Evolutionary conservation across 2,797 vertebrate genomes (phyloP).

Genomic region (Notolabrus celidotus): DNA sequence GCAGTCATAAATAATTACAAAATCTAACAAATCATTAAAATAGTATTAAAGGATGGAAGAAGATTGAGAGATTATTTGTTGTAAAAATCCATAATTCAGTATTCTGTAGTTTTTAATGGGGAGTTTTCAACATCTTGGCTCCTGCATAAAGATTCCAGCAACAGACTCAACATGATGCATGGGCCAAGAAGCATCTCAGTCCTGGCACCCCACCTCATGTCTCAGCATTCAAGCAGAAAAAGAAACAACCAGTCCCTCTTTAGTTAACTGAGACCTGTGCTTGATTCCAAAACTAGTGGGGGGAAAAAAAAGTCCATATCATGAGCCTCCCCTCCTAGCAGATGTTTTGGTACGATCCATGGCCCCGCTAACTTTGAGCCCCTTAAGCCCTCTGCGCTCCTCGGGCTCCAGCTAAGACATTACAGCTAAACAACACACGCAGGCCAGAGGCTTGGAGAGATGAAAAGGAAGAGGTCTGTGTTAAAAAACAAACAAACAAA

Average conservation of each 20-base stretch:
- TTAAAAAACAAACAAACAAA: conserved; percentile 45
- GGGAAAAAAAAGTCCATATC: conserved; percentile 35
- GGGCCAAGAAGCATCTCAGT: conserved; percentile 16
- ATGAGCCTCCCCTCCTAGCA: conserved; percentile 25
- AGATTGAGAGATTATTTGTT: conserved; percentile 23
- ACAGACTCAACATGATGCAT: neutral
- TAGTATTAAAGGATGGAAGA: conserved; percentile 21
- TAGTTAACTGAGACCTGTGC: conserved; percentile 20
- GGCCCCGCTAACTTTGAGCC: conserved; percentile 58
- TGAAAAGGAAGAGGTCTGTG: conserved; percentile 38
- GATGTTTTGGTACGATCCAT: conserved; percentile 53
- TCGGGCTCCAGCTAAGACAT: conserved; percentile 56
- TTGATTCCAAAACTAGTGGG: conserved; percentile 40
- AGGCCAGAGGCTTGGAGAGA: conserved; percentile 46
- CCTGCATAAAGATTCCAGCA: conserved; percentile 18
- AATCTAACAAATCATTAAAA: conserved; percentile 48
- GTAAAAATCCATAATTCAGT: conserved; percentile 26
- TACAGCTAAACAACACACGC: conserved; percentile 61
- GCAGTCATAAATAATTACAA: conserved; percentile 40
- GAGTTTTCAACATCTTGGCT: neutral
- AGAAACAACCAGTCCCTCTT: conserved; percentile 12
- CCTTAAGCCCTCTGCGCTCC: conserved; percentile 54
- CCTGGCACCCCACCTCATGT: conserved; percentile 4
- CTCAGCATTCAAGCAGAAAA: conserved; percentile 15
- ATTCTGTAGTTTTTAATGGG: neutral